A percentile compares a stretch with the other conserved stretches of the same genome.
These are phyloP conservation scores for Timema cristinae DNA, from an alignment of 2,888 invertebrate genomes.

Conservation along the genomic window DNA sequence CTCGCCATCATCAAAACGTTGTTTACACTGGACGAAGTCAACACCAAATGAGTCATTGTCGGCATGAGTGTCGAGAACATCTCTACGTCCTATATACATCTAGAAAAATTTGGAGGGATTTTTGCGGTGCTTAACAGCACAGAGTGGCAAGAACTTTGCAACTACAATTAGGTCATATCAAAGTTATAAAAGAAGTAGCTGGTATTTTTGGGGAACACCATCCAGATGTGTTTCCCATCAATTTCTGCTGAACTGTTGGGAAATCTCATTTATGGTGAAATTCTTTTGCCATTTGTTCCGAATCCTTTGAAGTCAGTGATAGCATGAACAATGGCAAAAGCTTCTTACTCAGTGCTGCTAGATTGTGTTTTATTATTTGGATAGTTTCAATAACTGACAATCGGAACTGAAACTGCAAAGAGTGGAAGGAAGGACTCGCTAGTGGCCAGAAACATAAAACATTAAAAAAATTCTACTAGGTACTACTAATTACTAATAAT, in stretches of 20 bases:
- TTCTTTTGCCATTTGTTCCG: conserved; percentile 13
- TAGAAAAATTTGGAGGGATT: too few relatives aligned
- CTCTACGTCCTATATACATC: too few relatives aligned
- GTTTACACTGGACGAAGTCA: too few relatives aligned
- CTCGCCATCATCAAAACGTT: too few relatives aligned
- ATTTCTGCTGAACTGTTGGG: conserved; percentile 9
- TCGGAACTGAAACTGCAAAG: conserved; percentile 14
- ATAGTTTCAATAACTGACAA: neutral
- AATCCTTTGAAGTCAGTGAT: conserved; percentile 9
- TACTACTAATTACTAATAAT: too few relatives aligned
- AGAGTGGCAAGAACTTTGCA: too few relatives aligned
- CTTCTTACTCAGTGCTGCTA: conserved; percentile 12
- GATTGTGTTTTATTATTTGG: conserved; percentile 3
- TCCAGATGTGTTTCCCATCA: conserved; percentile 15
- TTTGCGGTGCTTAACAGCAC: too few relatives aligned
- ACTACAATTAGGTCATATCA: too few relatives aligned
- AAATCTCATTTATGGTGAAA: conserved; percentile 16
- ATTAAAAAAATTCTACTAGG: neutral
- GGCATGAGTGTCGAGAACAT: too few relatives aligned
- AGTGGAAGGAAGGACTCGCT: neutral
- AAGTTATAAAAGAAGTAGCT: conserved; percentile 7
- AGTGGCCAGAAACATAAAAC: conserved; percentile 12
- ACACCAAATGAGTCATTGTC: too few relatives aligned
- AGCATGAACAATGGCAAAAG: neutral
- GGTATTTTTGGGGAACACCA: conserved; percentile 4